Evolutionary conservation across 2,888 invertebrate genomes (phyloP).

Genomic region (Miltochrista miniata): DNA sequence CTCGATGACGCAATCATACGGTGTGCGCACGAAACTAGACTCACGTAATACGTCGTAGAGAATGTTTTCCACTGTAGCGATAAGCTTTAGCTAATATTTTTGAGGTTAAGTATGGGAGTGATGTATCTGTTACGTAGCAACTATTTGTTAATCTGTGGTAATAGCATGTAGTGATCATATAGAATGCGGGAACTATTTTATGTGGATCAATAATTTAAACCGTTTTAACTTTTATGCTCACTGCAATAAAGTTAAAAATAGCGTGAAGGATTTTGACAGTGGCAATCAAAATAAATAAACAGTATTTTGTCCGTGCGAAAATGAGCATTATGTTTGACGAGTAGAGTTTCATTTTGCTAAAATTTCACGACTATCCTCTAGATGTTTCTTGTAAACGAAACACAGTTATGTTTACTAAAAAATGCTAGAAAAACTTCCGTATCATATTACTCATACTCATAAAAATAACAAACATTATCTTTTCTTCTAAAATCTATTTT

Average conservation of each 20-base stretch:
- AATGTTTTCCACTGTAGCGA: too few relatives aligned
- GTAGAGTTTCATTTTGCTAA: conserved; percentile 7
- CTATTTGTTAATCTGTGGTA: too few relatives aligned
- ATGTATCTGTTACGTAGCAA: too few relatives aligned
- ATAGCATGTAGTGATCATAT: not conserved
- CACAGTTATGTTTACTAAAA: conserved; percentile 15
- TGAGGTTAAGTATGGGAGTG: too few relatives aligned
- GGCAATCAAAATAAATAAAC: conserved; percentile 1
- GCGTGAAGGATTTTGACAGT: conserved; percentile 4
- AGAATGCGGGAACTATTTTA: not conserved
- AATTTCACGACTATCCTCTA: too few relatives aligned
- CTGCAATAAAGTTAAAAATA: conserved; percentile 2
- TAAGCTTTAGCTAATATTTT: too few relatives aligned
- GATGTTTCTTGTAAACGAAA: conserved; percentile 1
- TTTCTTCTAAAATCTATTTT: not conserved
- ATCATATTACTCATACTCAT: too few relatives aligned
- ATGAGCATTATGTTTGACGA: not conserved
- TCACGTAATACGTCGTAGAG: too few relatives aligned
- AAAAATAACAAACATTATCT: too few relatives aligned
- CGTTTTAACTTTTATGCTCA: conserved; percentile 1
- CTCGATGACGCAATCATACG: too few relatives aligned
- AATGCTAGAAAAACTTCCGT: conserved; percentile 21
- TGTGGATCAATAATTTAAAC: not conserved
- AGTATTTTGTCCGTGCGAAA: not conserved
- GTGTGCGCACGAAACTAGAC: too few relatives aligned